Percentiles rank a stretch among this genome's conserved stretches.
These are phyloP conservation scores for Aramus guarauna DNA, from an alignment of 2,113 vertebrate species.

Conservation along the genomic window DNA sequence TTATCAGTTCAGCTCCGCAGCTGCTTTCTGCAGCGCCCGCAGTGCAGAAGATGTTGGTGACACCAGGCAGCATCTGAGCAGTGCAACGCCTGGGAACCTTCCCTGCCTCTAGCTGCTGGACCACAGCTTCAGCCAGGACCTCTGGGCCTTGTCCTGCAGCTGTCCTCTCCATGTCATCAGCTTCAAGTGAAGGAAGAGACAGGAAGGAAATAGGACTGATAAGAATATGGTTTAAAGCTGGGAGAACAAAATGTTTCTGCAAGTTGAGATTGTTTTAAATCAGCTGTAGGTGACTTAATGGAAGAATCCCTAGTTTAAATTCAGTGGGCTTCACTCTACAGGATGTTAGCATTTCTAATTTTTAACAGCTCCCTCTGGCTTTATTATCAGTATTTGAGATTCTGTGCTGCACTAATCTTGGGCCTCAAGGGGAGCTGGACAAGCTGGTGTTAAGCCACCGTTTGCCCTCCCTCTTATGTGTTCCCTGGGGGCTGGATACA, in stretches of 20 bases:
- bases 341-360: neutral
- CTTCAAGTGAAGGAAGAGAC: neutral
- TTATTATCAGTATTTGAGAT: neutral
- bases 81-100: rapidly evolving
- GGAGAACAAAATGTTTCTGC: neutral
- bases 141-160: rapidly evolving
- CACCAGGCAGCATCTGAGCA: neutral
- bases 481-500: neutral
- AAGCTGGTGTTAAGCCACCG: neutral
- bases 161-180: neutral
- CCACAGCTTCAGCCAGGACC: neutral
- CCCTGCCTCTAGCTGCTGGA: neutral
- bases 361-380: neutral
- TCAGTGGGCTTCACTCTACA: neutral
- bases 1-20: neutral
- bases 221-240: neutral
- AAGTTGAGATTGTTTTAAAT: neutral
- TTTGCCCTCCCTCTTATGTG: neutral
- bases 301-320: neutral
- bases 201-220: neutral
- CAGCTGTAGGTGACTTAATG: neutral
- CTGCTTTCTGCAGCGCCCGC: rapidly evolving
- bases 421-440: neutral
- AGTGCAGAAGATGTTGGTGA: neutral
- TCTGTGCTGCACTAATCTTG: neutral